Percentiles rank a stretch among this genome's conserved stretches.
Evolutionary conservation across 2,797 vertebrate species (phyloP).

Genomic region (Potorous gilbertii): DNA sequence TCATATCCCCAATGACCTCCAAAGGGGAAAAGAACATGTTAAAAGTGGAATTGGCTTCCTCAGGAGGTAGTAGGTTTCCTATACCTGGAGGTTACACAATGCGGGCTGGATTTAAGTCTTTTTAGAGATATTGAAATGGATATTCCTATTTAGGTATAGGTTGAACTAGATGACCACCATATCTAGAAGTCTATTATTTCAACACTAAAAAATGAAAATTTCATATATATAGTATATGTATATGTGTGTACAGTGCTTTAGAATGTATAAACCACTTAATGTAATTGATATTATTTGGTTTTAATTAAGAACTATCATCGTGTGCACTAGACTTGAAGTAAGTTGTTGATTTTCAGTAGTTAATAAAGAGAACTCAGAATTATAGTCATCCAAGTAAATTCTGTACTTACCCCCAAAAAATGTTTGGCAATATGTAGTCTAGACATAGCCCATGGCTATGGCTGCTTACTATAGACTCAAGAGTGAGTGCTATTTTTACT

Average conservation of each 20-base stretch:
- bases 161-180: neutral
- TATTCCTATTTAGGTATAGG: neutral
- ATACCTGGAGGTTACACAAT: neutral
- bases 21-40: neutral
- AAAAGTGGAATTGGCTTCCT: neutral
- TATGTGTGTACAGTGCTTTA: neutral
- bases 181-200: neutral
- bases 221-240: neutral
- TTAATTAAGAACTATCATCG: neutral
- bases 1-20: neutral
- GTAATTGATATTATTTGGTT: neutral
- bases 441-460: neutral
- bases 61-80: neutral
- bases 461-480: neutral
- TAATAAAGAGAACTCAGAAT: neutral
- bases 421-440: neutral
- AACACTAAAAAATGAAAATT: neutral
- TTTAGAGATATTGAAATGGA: neutral
- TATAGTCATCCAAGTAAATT: neutral
- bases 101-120: neutral
- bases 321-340: neutral
- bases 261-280: neutral
- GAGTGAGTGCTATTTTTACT: conserved; percentile 33
- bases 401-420: neutral
- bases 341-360: neutral